These are phyloP conservation scores for Drepana arcuata DNA, from an alignment of 1,140 invertebrate species.

Conservation along the genomic window DNA sequence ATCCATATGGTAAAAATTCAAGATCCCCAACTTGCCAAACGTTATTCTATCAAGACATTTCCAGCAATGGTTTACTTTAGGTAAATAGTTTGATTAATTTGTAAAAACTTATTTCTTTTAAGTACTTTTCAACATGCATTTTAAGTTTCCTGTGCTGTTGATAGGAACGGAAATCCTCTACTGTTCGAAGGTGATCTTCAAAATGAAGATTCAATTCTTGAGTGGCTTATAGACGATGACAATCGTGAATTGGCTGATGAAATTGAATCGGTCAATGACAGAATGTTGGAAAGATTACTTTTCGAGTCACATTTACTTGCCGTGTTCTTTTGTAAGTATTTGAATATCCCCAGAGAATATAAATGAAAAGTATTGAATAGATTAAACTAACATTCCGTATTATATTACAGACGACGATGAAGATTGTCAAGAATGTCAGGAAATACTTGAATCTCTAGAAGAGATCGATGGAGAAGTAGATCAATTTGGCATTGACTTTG, in stretches of 20 bases:
- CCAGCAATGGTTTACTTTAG: conserved; percentile 93
- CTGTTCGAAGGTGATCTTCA: conserved; percentile 94
- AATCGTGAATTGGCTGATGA: conserved; percentile 94
- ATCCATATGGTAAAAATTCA: conserved; percentile 96
- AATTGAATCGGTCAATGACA: conserved; percentile 92
- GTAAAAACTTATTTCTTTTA: background rate
- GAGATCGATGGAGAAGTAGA: conserved; percentile 96
- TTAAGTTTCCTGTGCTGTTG: background rate
- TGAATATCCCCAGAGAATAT: no score
- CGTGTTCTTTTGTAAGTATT: conserved; percentile 95
- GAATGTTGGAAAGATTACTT: conserved; percentile 91
- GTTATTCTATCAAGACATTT: conserved; percentile 96
- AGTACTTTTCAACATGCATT: no score
- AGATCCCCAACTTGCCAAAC: conserved; percentile 90
- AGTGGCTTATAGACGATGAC: conserved; percentile 95
- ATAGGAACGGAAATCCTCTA: conserved; percentile 92
- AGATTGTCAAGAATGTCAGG: conserved; percentile 91
- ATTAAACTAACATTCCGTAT: no score
- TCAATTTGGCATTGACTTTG: conserved; percentile 94
- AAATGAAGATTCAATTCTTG: conserved; percentile 91
- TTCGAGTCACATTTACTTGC: conserved; percentile 91
- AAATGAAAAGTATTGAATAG: no score
- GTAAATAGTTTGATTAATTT: conserved; percentile 23
- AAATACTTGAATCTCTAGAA: conserved; percentile 90
- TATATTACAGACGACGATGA: conserved; percentile 86